Percentiles rank a stretch among this genome's conserved stretches.
These are phyloP conservation scores for Pyxicephalus adspersus DNA, from an alignment of 2,113 vertebrate genomes.

Conservation along the genomic window DNA sequence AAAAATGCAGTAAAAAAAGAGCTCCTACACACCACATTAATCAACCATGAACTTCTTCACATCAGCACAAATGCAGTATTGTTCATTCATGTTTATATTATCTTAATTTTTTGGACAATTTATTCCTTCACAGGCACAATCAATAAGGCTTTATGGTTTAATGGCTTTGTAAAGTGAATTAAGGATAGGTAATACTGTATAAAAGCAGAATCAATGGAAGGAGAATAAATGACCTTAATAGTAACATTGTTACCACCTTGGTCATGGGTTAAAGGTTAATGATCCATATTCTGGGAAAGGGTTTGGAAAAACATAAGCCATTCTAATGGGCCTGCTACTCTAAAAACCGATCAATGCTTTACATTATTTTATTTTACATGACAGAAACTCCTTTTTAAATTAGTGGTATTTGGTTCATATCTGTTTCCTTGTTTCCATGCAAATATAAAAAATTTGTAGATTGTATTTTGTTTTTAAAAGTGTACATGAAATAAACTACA, in stretches of 20 bases:
- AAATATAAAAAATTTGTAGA: too few relatives aligned
- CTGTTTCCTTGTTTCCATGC: too few relatives aligned
- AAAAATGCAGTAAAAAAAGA: not conserved
- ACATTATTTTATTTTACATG: not conserved
- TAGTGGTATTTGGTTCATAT: too few relatives aligned
- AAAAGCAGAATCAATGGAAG: slow-evolving; percentile 40
- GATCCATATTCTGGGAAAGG: slow-evolving; percentile 4
- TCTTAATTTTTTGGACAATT: slow-evolving; percentile 20
- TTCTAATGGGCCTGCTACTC: not conserved
- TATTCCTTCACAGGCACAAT: slow-evolving; percentile 30
- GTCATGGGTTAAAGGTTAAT: slow-evolving; percentile 23
- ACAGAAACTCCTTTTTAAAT: too few relatives aligned
- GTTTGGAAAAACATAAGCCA: not conserved
- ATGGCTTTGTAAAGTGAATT: slow-evolving; percentile 46
- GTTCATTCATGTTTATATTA: slow-evolving; percentile 1
- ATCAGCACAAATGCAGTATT: not conserved
- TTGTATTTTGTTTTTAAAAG: too few relatives aligned
- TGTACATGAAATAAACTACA: too few relatives aligned
- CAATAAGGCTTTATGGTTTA: slow-evolving; percentile 40
- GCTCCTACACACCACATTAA: not conserved
- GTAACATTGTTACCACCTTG: slow-evolving; percentile 22
- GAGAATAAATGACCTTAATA: slow-evolving; percentile 29
- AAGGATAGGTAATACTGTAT: slow-evolving; percentile 36
- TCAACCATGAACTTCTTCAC: not conserved
- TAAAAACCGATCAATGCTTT: not conserved